Base-by-base conservation (phyloP, 1,140 invertebrate species). In the Macrobrachium nipponense region DNA sequence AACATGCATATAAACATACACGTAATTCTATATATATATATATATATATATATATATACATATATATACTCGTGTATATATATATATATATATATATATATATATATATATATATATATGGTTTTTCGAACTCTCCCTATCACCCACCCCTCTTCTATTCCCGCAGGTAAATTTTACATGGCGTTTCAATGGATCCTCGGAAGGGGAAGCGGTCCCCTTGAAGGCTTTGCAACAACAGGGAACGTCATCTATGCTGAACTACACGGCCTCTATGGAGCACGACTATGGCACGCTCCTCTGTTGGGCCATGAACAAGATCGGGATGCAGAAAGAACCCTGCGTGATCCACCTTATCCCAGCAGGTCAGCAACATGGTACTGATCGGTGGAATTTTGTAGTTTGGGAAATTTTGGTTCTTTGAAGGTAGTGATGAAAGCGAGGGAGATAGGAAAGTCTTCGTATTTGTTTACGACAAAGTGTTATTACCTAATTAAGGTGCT, bases 121-220 rank as follows among this genome's bases (percentile, higher is more conserved):
- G 2, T 8, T 27, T 27, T 27, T 8, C 18, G 27, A 20, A 4
- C 43, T 64, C 23, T 17, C 36, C 20, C n/a, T n/a, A 17, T 12
- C 36, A 4, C 51, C 43, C 18, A 11, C 79, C 36, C 51, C 51
- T 36, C 36, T 58, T 27, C 79, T 64, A 51, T 10, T 27, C 64
- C 58, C 15, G 10, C 80, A 89, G 80, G 80, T 82, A 8, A 92
- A 91, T 84, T 96, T 95, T 90, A 93, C 92, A 64, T 96, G 95
- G 95, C 95, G 94, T 91, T 95, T 96, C 91, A 95, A 95, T 89
- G 94, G 92, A 76, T 91, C 93, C 23, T 93, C 93, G 86, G 94
- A 95, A 81, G 93, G 93, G 4, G 92, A 84, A 62, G 76, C 84
- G 3, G 64, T 87, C 23, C 83, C 87, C 62, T 70, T 89, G 59